Evolutionary conservation across 2,113 vertebrate species (phyloP).

Genomic region (Cyprinus carpio): DNA sequence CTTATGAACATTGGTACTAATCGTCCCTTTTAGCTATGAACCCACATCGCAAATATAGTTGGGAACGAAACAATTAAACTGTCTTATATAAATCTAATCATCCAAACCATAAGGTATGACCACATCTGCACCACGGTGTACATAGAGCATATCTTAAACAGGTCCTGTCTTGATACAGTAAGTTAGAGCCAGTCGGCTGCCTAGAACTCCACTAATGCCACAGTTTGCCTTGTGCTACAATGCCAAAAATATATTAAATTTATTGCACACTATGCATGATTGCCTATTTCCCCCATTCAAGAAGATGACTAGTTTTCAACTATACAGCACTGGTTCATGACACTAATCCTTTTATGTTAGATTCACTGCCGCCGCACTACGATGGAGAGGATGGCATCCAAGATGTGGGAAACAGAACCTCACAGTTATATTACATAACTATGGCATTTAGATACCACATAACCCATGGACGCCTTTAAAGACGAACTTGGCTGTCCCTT

Average conservation of each 20-base stretch:
- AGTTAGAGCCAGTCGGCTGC: background rate
- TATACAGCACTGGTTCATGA: background rate
- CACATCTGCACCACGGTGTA: background rate
- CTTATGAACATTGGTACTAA: too few species aligned
- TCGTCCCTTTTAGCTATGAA: too few species aligned
- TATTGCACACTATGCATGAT: background rate
- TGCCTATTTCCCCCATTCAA: background rate
- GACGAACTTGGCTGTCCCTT: background rate
- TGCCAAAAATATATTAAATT: background rate
- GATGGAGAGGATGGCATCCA: constrained; percentile 19
- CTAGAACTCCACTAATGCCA: background rate
- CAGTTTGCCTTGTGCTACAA: background rate
- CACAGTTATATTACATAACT: constrained; percentile 9
- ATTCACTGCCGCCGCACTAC: constrained; percentile 3
- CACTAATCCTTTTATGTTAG: constrained; percentile 24
- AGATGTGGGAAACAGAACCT: background rate
- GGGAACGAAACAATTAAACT: too few species aligned
- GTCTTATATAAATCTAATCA: too few species aligned
- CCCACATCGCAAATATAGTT: too few species aligned
- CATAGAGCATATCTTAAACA: background rate
- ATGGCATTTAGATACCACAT: constrained; percentile 37
- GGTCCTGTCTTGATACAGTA: background rate
- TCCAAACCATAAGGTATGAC: too few species aligned
- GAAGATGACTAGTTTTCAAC: background rate
- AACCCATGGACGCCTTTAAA: constrained; percentile 21